Percentiles rank a stretch among this genome's conserved stretches.
Evolutionary conservation across 2,888 invertebrate species (phyloP).

Genomic region (Balanococcus diminutus): DNA sequence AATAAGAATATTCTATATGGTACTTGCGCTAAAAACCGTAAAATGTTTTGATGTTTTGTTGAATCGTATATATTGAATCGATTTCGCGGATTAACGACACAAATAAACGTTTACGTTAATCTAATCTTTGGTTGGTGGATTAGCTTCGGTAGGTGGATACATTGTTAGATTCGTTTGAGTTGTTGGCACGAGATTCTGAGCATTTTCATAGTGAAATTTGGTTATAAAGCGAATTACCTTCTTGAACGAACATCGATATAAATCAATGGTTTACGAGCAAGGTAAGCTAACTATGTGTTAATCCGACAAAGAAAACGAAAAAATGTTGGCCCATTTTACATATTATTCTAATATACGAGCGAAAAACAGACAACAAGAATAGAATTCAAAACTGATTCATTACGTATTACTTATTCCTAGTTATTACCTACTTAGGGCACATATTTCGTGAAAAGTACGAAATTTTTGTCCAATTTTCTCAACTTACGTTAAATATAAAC

Average conservation of each 20-base stretch:
- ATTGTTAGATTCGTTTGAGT: neutral
- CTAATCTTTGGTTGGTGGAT: conserved; percentile 11
- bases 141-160: neutral
- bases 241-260: neutral
- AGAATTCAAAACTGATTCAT: too few species aligned
- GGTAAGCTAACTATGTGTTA: neutral
- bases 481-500: too few species aligned
- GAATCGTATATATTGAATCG: neutral
- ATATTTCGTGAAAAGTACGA: too few species aligned
- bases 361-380: too few species aligned
- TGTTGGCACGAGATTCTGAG: neutral
- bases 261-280: neutral
- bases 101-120: neutral
- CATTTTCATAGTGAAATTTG: neutral
- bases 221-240: neutral
- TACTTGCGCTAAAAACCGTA: neutral
- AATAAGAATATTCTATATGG: neutral
- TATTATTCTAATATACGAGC: too few species aligned
- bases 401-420: too few species aligned
- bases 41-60: neutral
- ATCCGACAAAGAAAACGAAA: neutral
- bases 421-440: too few species aligned
- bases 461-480: too few species aligned
- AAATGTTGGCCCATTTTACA: too few species aligned
- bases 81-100: conserved; percentile 27